A percentile compares a stretch with the other conserved stretches of the same genome.
These are phyloP conservation scores for Chloropsis hardwickii DNA, from an alignment of 2,113 vertebrate genomes.

Conservation along the genomic window DNA sequence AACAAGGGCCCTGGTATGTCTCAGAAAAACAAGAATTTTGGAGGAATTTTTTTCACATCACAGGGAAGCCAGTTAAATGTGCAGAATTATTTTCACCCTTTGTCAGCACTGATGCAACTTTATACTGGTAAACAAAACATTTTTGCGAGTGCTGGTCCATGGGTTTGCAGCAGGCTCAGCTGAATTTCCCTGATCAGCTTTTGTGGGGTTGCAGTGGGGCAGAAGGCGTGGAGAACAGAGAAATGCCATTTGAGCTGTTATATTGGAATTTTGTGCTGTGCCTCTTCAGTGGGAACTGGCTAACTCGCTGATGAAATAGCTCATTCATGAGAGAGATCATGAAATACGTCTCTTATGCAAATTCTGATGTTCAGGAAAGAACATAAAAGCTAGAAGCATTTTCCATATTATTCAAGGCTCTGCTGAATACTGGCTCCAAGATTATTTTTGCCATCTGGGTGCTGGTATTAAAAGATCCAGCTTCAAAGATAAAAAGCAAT, in stretches of 20 bases:
- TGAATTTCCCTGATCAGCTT: background rate
- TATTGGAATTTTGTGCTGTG: background rate
- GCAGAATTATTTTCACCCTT: background rate
- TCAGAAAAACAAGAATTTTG: background rate
- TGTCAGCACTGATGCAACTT: background rate
- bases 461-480: conserved; percentile 27
- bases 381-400: conserved; percentile 49
- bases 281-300: background rate
- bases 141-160: rapidly evolving
- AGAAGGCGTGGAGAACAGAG: background rate
- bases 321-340: conserved; percentile 10
- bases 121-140: background rate
- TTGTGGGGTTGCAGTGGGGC: background rate
- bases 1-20: background rate
- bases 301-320: background rate
- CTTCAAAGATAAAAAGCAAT: conserved; percentile 50
- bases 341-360: conserved; percentile 34
- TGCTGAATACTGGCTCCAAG: conserved; percentile 12
- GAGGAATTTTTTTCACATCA: background rate
- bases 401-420: conserved; percentile 31
- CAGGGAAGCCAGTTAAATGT: background rate
- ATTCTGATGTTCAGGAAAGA: conserved; percentile 21
- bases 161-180: background rate
- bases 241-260: background rate
- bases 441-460: conserved; percentile 56